phyloP scores from a whole-genome alignment of 2,113 vertebrate species.

The Microcebus lehilahytsara region DNA sequence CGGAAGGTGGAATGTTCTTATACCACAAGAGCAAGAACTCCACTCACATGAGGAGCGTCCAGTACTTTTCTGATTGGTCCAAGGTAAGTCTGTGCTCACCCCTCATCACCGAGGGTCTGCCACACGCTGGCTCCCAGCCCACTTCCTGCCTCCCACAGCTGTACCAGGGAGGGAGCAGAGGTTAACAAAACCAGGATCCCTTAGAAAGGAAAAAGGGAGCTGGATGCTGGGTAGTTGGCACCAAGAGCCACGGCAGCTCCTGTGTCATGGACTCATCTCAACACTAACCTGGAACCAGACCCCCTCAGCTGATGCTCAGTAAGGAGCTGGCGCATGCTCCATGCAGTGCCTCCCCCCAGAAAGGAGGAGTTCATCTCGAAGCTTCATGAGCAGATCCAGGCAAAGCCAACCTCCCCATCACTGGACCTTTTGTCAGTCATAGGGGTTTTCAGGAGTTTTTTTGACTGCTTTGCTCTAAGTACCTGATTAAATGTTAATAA shows the following conservation, averaged over 20 bases:
- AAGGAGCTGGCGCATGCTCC: neutral
- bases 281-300: neutral
- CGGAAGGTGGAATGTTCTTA: neutral
- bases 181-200: neutral
- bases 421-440: neutral
- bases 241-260: neutral
- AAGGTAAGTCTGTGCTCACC: rapidly evolving
- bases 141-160: neutral
- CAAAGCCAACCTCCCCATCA: neutral
- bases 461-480: conserved; percentile 62
- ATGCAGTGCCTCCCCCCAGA: neutral
- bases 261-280: neutral
- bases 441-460: conserved; percentile 61
- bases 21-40: neutral
- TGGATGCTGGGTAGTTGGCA: neutral
- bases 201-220: neutral
- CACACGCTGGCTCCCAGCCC: neutral
- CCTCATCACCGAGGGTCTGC: rapidly evolving
- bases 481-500: conserved; percentile 78
- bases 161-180: rapidly evolving
- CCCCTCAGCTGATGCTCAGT: rapidly evolving
- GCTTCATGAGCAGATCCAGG: neutral
- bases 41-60: neutral
- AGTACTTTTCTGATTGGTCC: neutral
- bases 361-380: neutral